A percentile compares a stretch with the other conserved stretches of the same genome.
Evolutionary conservation across 2,888 invertebrate genomes (phyloP).

Genomic region (Drosophila nr. perissopoda): DNA sequence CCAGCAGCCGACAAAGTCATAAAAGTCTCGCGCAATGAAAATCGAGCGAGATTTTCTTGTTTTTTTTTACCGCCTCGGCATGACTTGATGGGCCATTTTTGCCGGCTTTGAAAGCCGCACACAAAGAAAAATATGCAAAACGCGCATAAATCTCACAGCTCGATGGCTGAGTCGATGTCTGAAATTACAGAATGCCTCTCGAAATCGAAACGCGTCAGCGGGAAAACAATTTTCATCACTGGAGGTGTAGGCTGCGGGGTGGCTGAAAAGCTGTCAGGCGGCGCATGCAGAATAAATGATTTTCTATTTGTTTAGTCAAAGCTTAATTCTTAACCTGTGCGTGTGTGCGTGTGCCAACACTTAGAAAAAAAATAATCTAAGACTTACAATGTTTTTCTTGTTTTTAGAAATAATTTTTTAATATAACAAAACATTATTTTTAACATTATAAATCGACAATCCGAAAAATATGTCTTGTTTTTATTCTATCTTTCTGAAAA

Average conservation of each 20-base stretch:
- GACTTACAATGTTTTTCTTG: neutral
- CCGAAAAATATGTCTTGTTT: neutral
- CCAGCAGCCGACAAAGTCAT: slow-evolving; percentile 65
- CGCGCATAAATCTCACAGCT: slow-evolving; percentile 73
- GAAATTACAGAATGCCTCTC: slow-evolving; percentile 58
- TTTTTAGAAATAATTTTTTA: neutral
- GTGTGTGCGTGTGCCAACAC: slow-evolving; percentile 15
- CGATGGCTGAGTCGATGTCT: slow-evolving; percentile 37
- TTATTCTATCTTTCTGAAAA: neutral
- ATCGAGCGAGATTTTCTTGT: slow-evolving; percentile 37
- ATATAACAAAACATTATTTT: neutral
- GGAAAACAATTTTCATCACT: slow-evolving; percentile 41
- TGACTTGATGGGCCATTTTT: slow-evolving; percentile 51
- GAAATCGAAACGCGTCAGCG: slow-evolving; percentile 70
- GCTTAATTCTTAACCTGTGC: slow-evolving; percentile 56
- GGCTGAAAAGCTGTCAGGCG: slow-evolving; percentile 33
- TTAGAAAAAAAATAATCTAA: neutral
- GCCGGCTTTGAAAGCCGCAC: slow-evolving; percentile 55
- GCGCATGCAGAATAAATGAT: slow-evolving; percentile 78
- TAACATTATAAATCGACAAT: neutral
- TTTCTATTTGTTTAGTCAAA: slow-evolving; percentile 80
- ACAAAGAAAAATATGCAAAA: slow-evolving; percentile 73
- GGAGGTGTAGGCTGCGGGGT: neutral
- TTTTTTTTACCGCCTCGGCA: slow-evolving; percentile 5
- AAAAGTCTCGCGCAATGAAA: slow-evolving; percentile 77